Evolutionary conservation across 2,113 vertebrate species (phyloP).

Genomic region (Gymnorhina tibicen): DNA sequence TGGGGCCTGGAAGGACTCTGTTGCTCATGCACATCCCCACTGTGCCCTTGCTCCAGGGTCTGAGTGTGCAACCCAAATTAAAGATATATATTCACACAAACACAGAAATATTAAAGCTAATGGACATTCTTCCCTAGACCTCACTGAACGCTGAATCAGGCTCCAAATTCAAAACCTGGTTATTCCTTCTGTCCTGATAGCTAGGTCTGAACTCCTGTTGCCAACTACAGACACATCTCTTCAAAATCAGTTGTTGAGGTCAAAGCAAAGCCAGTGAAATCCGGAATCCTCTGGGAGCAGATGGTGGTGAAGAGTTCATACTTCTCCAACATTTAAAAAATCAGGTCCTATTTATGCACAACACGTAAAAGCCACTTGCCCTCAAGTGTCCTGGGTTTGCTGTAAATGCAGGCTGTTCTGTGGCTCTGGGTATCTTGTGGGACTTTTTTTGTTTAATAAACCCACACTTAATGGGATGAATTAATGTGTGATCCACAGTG

Average conservation of each 20-base stretch:
- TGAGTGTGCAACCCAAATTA: background rate
- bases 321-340: background rate
- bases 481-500: background rate
- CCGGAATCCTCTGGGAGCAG: background rate
- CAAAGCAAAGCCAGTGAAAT: background rate
- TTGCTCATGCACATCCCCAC: rapidly evolving
- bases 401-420: background rate
- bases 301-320: background rate
- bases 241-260: background rate
- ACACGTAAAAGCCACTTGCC: background rate
- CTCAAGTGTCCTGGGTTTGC: background rate
- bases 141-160: background rate
- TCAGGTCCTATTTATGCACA: background rate
- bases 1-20: background rate
- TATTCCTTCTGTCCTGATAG: background rate
- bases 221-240: background rate
- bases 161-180: background rate
- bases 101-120: background rate
- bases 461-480: background rate
- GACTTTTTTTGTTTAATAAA: background rate
- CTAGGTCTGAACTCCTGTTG: background rate
- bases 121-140: background rate
- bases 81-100: background rate
- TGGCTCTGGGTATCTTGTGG: background rate
- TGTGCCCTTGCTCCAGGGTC: background rate